Conservation (phyloP, 2,113 vertebrate species). For the Aldabrachelys gigantea region DNA sequence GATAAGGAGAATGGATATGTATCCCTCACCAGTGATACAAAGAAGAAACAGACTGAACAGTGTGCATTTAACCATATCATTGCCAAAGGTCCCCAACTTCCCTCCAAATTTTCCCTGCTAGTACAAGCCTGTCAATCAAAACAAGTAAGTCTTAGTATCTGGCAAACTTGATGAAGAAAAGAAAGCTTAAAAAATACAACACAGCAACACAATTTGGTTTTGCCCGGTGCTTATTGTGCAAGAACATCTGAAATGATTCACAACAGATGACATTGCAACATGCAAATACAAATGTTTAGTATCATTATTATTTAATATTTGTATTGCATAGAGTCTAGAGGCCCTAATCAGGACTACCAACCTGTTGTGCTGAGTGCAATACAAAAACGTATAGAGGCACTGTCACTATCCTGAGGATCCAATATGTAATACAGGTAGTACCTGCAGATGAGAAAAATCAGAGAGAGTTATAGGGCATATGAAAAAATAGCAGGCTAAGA, state of each 20-base stretch:
- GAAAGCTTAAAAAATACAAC: not conserved
- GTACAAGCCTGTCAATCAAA: not conserved
- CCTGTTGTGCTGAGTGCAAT: too few species aligned
- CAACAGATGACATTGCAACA: accelerated
- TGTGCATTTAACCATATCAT: not conserved
- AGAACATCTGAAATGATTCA: not conserved
- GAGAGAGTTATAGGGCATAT: not conserved
- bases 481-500: not conserved
- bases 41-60: not conserved
- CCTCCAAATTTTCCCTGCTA: not conserved
- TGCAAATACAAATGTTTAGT: accelerated
- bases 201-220: not conserved
- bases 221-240: not conserved
- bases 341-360: not conserved
- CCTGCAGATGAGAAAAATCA: not conserved
- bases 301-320: not conserved
- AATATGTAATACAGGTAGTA: not conserved
- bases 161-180: not conserved
- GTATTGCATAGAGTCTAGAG: not conserved
- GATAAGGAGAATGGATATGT: slow-evolving; percentile 54
- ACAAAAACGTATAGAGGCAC: not conserved
- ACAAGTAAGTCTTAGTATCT: accelerated
- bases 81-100: not conserved
- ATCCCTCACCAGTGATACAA: not conserved
- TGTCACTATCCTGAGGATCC: not conserved